Evolutionary conservation across 2,797 vertebrate species (phyloP), one percentile per base, ranked within the genome.

Genomic region (Rhinoraja longicauda): DNA sequence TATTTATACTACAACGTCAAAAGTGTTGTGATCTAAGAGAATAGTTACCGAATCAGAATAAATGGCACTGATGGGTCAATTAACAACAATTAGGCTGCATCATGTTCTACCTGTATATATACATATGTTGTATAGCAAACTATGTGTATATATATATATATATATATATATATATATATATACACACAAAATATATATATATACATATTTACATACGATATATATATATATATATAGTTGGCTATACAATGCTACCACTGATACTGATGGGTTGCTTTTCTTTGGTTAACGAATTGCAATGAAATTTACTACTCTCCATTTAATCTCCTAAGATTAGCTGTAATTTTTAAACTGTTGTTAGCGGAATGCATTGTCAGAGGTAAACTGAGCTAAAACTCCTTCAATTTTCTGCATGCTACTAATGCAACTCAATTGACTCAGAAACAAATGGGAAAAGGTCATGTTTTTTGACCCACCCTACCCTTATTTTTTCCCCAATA

Each of bases 391-490:
- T 53, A 12, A 45, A 91, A 53, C 36, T 91, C 26, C 90, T 73
- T 73, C 70, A 91, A 29, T 91, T 91, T 72, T 73, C 70, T 53
- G 21, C 32, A 91, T 29, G 70, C 67, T 29, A 36, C 67, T 91
- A 73, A 91, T 91, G 70, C 90, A 73, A 72, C 70, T 72, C 67
- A 91, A 73, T 73, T 91, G 90, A 32, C 70, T 53, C 12, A 91
- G 90, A 73, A 91, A 29, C 90, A 91, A 73, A 91, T 91, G 70
- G 70, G 90, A 72, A 75, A 70, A 91, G 36, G 67, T 91, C 90
- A 73, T 21, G 24, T 73, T 73, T 70, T 90, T 36, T 91, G 67
- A 19, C 10, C 24, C 36, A 19, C 10, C 24, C 36, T 72, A 39
- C 36, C 64, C 90, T 73, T 12, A 86, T 8, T 90, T 36, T 90